phyloP scores from a whole-genome alignment of 2,888 invertebrate species.

The Thecophora atra region DNA sequence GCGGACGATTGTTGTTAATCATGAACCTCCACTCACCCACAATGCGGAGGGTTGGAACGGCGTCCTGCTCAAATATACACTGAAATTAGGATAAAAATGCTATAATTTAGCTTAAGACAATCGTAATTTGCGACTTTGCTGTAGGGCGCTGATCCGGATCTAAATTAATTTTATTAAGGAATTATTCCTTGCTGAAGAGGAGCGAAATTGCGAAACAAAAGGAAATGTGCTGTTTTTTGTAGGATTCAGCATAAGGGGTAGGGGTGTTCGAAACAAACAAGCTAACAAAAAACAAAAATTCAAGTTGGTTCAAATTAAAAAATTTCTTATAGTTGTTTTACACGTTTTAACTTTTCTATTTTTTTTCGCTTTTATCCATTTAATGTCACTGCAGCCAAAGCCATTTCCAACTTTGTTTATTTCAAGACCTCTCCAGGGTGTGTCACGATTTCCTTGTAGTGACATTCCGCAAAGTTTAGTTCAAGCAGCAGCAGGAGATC shows the following conservation, averaged over 20 bases:
- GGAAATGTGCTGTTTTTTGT: constrained; percentile 1
- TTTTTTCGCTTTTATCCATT: neutral
- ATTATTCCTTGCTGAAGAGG: too few species aligned
- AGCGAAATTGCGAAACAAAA: constrained; percentile 7
- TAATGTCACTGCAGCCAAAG: constrained; percentile 3
- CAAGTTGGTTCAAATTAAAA: neutral
- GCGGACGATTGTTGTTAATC: neutral
- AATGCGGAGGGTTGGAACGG: too few species aligned
- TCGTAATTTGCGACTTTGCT: constrained; percentile 4
- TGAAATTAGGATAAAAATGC: constrained; percentile 11
- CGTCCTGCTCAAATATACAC: too few species aligned
- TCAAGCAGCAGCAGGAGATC: constrained; percentile 1
- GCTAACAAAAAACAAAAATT: too few species aligned
- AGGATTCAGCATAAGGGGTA: too few species aligned
- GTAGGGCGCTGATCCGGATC: neutral
- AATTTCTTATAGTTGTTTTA: constrained; percentile 6
- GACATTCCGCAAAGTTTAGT: constrained; percentile 4
- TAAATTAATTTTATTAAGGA: constrained; percentile 5
- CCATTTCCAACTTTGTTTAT: neutral
- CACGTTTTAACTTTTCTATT: too few species aligned
- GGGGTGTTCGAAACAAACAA: too few species aligned
- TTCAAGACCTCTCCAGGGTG: neutral
- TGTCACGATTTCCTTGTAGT: constrained; percentile 5
- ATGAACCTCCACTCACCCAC: neutral
- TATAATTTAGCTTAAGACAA: constrained; percentile 3